Percentiles rank a stretch among this genome's conserved stretches.
Evolutionary conservation across 1,140 invertebrate species (phyloP).

Genomic region (Callitettix versicolor): DNA sequence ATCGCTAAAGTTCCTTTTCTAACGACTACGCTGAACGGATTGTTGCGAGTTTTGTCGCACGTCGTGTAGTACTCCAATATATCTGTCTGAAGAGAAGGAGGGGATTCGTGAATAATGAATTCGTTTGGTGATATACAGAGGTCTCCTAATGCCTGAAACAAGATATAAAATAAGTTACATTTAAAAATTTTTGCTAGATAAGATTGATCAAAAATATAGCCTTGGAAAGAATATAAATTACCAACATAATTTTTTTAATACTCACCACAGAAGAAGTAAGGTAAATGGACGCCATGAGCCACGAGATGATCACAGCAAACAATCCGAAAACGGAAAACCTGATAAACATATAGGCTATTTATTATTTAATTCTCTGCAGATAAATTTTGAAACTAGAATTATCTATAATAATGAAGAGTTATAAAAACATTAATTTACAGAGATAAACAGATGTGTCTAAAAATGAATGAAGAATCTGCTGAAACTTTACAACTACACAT

Average conservation of each 20-base stretch:
- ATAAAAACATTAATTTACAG: no score
- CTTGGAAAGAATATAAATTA: no score
- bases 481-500: no score
- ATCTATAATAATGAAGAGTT: no score
- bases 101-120: slow-evolving; percentile 32
- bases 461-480: no score
- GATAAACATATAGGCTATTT: slow-evolving; percentile 29
- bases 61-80: slow-evolving; percentile 72
- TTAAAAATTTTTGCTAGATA: no score
- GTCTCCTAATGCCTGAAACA: slow-evolving; percentile 52
- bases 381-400: no score
- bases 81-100: slow-evolving; percentile 34
- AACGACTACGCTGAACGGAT: slow-evolving; percentile 44
- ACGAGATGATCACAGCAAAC: slow-evolving; percentile 81
- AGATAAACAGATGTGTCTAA: no score
- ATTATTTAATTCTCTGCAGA: no score
- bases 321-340: slow-evolving; percentile 75
- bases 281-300: slow-evolving; percentile 75
- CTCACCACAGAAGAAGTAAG: slow-evolving; percentile 59
- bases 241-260: no score
- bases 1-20: slow-evolving; percentile 62
- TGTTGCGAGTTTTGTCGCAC: slow-evolving; percentile 63
- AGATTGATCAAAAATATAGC: neutral
- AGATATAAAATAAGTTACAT: no score
- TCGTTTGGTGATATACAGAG: slow-evolving; percentile 62